Evolutionary conservation across 2,888 invertebrate species (phyloP).

Genomic region (Myopa tessellatipennis): DNA sequence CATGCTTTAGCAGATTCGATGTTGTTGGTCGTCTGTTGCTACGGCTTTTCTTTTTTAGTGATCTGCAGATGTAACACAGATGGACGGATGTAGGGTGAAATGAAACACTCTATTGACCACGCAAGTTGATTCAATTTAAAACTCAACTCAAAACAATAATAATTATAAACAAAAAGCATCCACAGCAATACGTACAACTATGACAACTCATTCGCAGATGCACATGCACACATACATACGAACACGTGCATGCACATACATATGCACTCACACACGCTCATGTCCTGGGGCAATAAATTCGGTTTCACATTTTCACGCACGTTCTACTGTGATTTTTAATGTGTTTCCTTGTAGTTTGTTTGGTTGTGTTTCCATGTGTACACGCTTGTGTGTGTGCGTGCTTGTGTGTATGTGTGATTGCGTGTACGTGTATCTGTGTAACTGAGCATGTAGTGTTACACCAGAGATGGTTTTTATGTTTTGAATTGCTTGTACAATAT

Average conservation of each 20-base stretch:
- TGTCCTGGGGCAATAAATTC: conserved; percentile 8
- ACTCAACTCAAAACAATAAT: conserved; percentile 26
- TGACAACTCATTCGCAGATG: neutral
- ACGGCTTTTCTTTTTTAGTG: neutral
- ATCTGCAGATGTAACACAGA: too few species aligned
- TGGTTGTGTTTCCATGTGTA: too few species aligned
- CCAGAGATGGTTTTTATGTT: too few species aligned
- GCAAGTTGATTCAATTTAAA: conserved; percentile 38
- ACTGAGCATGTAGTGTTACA: too few species aligned
- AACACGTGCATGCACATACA: neutral
- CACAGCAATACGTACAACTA: neutral
- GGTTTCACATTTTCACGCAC: conserved; percentile 14
- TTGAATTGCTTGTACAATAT: too few species aligned
- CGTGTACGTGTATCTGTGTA: neutral
- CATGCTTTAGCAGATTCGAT: neutral
- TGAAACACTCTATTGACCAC: conserved; percentile 29
- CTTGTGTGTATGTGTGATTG: neutral
- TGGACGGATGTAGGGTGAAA: neutral
- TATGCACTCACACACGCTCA: neutral
- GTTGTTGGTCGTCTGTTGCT: neutral
- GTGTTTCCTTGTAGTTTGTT: neutral
- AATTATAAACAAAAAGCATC: conserved; percentile 6
- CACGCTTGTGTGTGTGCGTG: neutral
- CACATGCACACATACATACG: neutral
- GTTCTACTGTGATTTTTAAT: neutral